Evolutionary conservation across 2,888 invertebrate species (phyloP), one percentile per base, ranked within the genome.

Genomic region (Agrotis ipsilon): DNA sequence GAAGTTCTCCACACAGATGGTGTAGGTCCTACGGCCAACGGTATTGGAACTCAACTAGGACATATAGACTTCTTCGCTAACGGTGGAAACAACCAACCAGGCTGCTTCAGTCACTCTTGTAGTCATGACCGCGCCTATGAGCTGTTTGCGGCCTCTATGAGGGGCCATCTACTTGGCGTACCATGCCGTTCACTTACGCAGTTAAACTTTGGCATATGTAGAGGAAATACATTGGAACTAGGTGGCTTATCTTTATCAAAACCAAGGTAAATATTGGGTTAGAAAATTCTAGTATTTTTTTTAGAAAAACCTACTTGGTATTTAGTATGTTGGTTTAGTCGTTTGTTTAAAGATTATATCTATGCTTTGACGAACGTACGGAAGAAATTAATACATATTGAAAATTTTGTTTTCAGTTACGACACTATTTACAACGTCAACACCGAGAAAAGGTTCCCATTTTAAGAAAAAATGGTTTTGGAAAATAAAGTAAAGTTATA

Each of bases 51-150:
- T 83, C 97, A 97, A 0, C 96, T 98, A 54, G 99, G 98, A 0
- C 98, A 98, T 89, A 97, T 98, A 0, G 99, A 99, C 93, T 98
- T 98, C 93, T 99, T 97, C 91, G 98, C 98, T 0, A 99, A 99
- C 86, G 98, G 98, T 0, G 99, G 99, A 0, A 96, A 97, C 61
- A 97, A 97, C 85, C 98, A 95, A 77, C 95, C 95, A 0, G 95
- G 95, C 0, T 95, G 95, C 68, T 18, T 85, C 0, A 85, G 80
- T 2, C 86, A 89, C 59, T 14, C 75, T 0, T 94, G 94, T 76
- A 87, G 85, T 69, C 94, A 94, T 71, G 85, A 90, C 54, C 88
- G 94, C 9, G 90, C 93, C 0, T 92, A 87, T 81, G 89, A 93
- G 55, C 64, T 93, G 1, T 90, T 88, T 58, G 88, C 89, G 13